Conservation (phyloP, 2,113 vertebrate genomes). For the Mystacornis crossleyi region DNA sequence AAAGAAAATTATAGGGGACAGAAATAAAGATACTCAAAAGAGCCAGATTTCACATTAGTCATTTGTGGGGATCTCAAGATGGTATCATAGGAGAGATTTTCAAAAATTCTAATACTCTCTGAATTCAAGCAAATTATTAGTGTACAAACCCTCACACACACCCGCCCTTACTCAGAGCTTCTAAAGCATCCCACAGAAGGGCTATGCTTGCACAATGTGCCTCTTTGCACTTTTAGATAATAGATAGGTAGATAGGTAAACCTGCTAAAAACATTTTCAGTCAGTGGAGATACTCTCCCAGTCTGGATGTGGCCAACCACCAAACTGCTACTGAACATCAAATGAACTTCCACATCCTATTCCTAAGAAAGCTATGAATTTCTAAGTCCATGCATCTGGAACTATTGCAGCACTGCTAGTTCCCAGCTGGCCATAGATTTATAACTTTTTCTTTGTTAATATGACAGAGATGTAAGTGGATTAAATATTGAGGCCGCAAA, state of each 20-base stretch:
- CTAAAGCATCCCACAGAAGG: background rate
- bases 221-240: background rate
- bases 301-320: background rate
- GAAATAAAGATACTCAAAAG: background rate
- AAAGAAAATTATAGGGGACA: background rate
- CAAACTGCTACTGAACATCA: background rate
- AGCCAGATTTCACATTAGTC: background rate
- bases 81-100: background rate
- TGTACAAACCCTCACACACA: background rate
- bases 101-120: background rate
- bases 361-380: background rate
- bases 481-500: background rate
- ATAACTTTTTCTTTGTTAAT: background rate
- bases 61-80: background rate
- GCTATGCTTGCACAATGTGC: background rate
- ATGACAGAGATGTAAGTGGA: background rate
- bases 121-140: background rate
- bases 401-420: background rate
- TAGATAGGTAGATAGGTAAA: background rate
- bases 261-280: background rate
- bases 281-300: background rate
- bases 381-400: background rate
- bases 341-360: background rate
- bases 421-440: background rate
- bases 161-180: background rate